Evolutionary conservation across 2,113 vertebrate species (phyloP).

Genomic region (Microcebus tavaratra): DNA sequence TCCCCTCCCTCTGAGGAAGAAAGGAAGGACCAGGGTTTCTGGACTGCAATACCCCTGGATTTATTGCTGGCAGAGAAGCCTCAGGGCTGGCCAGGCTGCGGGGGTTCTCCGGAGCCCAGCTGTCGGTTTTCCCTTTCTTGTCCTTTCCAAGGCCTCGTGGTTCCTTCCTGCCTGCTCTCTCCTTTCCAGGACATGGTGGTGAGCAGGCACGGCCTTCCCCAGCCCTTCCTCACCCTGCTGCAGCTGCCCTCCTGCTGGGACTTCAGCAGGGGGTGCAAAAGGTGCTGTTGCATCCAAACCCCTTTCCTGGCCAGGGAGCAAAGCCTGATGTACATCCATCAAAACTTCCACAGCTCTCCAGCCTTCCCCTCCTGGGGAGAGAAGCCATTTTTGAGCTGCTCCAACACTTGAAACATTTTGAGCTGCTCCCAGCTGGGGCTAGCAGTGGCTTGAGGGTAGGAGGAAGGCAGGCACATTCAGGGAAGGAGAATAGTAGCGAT

Average conservation of each 20-base stretch:
- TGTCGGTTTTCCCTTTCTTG: conserved; percentile 53
- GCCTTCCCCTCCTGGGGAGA: not conserved
- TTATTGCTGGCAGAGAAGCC: conserved; percentile 33
- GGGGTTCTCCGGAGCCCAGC: conserved; percentile 51
- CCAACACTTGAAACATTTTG: not conserved
- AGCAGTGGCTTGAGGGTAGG: not conserved
- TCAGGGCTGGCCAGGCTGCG: conserved; percentile 10
- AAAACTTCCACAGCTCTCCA: not conserved
- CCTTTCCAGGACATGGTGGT: conserved; percentile 25
- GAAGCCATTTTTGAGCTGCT: not conserved
- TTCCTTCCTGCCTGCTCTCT: conserved; percentile 59
- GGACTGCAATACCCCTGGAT: conserved; percentile 7
- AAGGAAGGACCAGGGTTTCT: not conserved
- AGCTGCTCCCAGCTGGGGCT: not conserved
- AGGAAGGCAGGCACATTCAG: not conserved
- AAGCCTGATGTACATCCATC: not conserved
- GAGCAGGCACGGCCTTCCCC: not conserved
- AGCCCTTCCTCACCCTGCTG: not conserved
- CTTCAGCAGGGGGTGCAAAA: not conserved
- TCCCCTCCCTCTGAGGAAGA: not conserved
- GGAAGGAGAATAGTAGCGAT: not conserved
- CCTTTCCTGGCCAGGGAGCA: not conserved
- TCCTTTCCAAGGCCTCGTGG: conserved; percentile 54
- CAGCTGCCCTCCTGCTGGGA: not conserved
- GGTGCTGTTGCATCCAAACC: not conserved